These are phyloP conservation scores for Gisinianus flammeolus DNA, from an alignment of 2,888 invertebrate species.

Conservation along the genomic window DNA sequence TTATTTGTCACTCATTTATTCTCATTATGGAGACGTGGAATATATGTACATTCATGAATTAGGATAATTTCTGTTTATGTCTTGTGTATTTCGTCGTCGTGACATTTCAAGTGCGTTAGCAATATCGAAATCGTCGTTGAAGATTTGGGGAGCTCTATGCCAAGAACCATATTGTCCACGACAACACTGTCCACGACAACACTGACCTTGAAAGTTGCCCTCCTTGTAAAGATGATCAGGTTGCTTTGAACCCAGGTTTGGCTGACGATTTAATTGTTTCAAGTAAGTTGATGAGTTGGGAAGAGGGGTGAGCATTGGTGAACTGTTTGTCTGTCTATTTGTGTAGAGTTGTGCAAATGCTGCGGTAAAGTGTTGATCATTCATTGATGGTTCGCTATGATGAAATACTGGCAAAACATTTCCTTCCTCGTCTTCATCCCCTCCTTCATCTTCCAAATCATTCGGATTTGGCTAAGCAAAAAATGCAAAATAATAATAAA, in stretches of 20 bases:
- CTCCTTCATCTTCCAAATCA: background rate
- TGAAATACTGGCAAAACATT: background rate
- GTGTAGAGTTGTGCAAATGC: background rate
- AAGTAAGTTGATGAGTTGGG: background rate
- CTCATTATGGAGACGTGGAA: too few relatives aligned
- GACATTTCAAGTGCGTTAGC: slow-evolving; percentile 11
- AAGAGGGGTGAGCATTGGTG: background rate
- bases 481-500: background rate
- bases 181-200: background rate
- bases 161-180: slow-evolving; percentile 25
- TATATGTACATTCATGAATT: too few relatives aligned
- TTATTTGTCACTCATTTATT: too few relatives aligned
- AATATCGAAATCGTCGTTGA: slow-evolving; percentile 18
- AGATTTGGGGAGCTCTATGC: slow-evolving; percentile 27
- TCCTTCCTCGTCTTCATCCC: background rate
- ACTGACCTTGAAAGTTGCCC: background rate
- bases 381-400: background rate
- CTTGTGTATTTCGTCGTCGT: background rate
- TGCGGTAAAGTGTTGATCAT: background rate
- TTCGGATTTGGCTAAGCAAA: background rate
- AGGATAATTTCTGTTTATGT: too few relatives aligned
- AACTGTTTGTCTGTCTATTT: background rate
- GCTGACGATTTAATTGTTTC: background rate
- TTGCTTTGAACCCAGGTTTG: background rate
- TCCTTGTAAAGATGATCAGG: background rate